Base-by-base conservation (phyloP, 1,140 invertebrate species). In the Acromyrmex heyeri region DNA sequence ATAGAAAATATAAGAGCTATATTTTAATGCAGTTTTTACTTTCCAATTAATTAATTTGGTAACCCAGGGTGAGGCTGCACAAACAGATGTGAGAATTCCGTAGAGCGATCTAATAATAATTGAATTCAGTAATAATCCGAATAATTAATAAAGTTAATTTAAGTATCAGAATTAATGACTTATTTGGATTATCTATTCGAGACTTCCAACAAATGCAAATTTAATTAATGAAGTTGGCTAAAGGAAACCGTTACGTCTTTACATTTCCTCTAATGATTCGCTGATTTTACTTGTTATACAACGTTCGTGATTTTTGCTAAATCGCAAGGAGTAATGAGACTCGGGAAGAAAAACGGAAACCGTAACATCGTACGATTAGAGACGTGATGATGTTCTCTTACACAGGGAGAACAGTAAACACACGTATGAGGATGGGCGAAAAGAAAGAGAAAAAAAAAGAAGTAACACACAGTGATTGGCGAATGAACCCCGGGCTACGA, bases 401-500 rank as follows among this genome's bases (percentile, higher is more conserved):
- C 30, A 77, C n/a, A 27, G 12, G 2, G 59, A 82, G 50, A 61
- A 73, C 61, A 16, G 69, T 21, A 30, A 44, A 55, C 21, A 38
- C 57, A 59, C 72, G 59, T 72, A 50, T 50, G 50, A 59, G 50
- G 27, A 59, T 53, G 59, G 27, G 18, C 44, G 14, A 21, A 21
- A 88, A 79, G 44, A 79, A 62, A 61, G 30, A 21, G 16, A 7
- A 53, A 57, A 59, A 64, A 79, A 61, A 53, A 59, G 44, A 72
- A 70, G 30, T n/a, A 72, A 50, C 38, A 24, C 21, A 64, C 44
- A 44, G 85, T 86, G 85, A 90, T 89, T 88, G 86, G 88, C 34
- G 85, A 82, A 77, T 53, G 70, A 82, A 87, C 88, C 77, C 21
- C 70, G 18, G 76, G 85, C 88, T 88, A 88, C 38, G 65, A 82